Evolutionary conservation across 2,888 invertebrate species (phyloP).

Genomic region (Camponotus fellah): DNA sequence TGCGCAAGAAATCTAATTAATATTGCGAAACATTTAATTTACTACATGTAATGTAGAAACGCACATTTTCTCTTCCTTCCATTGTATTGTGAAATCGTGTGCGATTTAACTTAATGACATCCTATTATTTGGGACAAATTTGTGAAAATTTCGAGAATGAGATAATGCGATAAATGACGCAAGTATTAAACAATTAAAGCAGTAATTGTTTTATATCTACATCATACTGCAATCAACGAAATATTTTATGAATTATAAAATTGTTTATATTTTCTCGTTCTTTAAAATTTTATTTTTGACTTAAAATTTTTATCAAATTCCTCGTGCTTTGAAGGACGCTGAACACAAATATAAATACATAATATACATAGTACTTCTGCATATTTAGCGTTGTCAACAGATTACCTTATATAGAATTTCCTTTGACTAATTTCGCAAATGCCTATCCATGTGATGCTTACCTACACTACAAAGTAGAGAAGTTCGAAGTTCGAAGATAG

Average conservation of each 20-base stretch:
- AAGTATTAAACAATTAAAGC: not conserved
- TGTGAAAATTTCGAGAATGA: not conserved
- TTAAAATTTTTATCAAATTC: not conserved
- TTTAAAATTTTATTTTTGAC: not conserved
- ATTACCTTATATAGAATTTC: conserved; percentile 11
- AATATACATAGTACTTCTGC: not conserved
- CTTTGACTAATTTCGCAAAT: conserved; percentile 35
- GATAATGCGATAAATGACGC: not conserved
- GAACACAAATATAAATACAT: not conserved
- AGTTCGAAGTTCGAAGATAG: conserved; percentile 52
- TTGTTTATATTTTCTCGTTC: not conserved
- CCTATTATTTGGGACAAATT: not conserved
- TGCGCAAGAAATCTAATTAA: conserved; percentile 36
- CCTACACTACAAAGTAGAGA: not conserved
- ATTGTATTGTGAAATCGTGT: not conserved
- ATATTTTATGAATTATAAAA: not conserved
- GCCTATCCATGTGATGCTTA: conserved; percentile 27
- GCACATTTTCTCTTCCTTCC: not conserved
- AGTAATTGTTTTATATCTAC: not conserved
- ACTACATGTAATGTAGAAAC: not conserved
- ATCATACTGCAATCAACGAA: not conserved
- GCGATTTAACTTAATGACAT: conserved; percentile 3
- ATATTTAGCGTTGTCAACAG: not conserved
- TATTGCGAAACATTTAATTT: conserved; percentile 24
- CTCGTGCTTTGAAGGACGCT: not conserved